phyloP scores from a whole-genome alignment of 2,797 vertebrate genomes.

The Bradypus variegatus region DNA sequence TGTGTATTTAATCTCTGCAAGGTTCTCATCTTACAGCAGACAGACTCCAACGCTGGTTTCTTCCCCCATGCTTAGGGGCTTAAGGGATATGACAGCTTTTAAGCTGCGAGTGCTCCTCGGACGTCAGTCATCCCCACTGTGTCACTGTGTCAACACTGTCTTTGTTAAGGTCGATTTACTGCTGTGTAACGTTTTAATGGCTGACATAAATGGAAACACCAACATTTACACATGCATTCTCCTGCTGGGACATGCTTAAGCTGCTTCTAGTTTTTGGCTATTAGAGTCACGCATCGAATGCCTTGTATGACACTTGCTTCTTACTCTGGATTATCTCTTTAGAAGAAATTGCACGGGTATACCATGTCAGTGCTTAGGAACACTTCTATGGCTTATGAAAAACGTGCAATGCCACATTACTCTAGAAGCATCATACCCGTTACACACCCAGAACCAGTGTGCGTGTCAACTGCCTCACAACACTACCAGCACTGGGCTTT shows the following conservation, averaged over 20 bases:
- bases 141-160: no score
- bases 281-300: background rate
- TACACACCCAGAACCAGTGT: background rate
- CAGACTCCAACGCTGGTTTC: background rate
- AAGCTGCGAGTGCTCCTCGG: background rate
- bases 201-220: background rate
- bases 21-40: background rate
- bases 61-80: background rate
- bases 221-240: background rate
- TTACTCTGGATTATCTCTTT: background rate
- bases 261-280: background rate
- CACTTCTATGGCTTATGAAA: conserved; percentile 3
- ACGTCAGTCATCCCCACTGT: background rate
- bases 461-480: background rate
- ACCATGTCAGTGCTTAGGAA: background rate
- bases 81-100: background rate
- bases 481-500: background rate
- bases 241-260: background rate
- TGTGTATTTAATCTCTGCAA: background rate
- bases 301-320: background rate
- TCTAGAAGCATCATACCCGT: background rate
- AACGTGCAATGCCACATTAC: background rate
- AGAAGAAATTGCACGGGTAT: background rate
- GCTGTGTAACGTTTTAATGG: background rate
- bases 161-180: background rate